A percentile compares a stretch with the other conserved stretches of the same genome.
These are phyloP conservation scores for Sebastes matsubarae DNA, from an alignment of 2,797 vertebrate genomes.

Conservation along the genomic window DNA sequence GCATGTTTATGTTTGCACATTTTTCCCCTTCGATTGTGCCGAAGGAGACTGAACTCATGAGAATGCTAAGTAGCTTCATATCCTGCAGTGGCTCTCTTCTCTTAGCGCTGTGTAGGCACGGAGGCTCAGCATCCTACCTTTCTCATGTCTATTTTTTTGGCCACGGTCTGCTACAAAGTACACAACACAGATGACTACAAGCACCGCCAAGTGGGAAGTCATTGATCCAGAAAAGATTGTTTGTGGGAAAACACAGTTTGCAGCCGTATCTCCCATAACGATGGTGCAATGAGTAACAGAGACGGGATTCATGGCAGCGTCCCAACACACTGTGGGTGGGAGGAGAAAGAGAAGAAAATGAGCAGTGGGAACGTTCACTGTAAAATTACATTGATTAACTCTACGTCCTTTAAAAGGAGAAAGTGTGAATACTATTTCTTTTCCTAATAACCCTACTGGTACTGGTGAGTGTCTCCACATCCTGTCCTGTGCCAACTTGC, in stretches of 20 bases:
- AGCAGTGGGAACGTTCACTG: neutral
- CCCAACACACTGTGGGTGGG: conserved; percentile 35
- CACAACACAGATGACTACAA: conserved; percentile 5
- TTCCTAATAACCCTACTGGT: neutral
- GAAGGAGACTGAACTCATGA: conserved; percentile 66
- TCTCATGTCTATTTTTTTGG: conserved; percentile 20
- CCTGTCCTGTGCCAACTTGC: neutral
- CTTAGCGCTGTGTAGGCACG: neutral
- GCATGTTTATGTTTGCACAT: conserved; percentile 78
- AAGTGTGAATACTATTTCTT: neutral
- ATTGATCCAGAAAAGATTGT: conserved; percentile 16
- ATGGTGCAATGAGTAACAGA: conserved; percentile 28
- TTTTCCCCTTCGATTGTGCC: conserved; percentile 53
- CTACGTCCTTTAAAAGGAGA: neutral
- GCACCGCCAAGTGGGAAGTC: conserved; percentile 14
- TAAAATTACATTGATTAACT: neutral
- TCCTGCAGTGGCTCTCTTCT: conserved; percentile 6
- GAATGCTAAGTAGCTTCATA: conserved; percentile 39
- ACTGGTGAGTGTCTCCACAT: neutral
- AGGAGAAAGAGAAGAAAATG: conserved; percentile 4
- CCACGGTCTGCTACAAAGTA: neutral
- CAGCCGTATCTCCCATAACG: conserved; percentile 16
- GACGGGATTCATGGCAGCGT: conserved; percentile 35
- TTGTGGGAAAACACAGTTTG: conserved; percentile 45
- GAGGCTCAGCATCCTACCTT: conserved; percentile 21